Evolutionary conservation across 2,888 invertebrate genomes (phyloP), one percentile per base, ranked within the genome.

Genomic region (Corythucha ciliata): DNA sequence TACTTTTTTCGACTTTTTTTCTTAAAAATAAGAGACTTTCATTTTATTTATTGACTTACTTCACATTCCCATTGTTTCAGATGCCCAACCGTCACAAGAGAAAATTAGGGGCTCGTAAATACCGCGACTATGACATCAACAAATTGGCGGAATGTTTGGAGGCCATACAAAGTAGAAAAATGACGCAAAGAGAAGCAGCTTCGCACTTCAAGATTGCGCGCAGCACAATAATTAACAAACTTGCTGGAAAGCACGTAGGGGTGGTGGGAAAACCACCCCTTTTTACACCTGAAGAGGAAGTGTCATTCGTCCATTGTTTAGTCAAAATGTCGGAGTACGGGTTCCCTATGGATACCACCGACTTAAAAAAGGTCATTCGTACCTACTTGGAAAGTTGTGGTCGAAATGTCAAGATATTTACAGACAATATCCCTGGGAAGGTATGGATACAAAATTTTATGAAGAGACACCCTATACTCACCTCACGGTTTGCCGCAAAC

Each of bases 381-480:
- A 29, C 32, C 44, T 41, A 41, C 41, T 18, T 44, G 32, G 44
- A 44, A 27, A 33, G 32, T n/a, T 44, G 44, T 29, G 44, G 44
- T 44, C 29, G 44, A 29, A 27, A 27, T 21, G 44, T 41, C 27
- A 25, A 25, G 24, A 21, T 41, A 41, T 36, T 44, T 33, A 44
- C 20, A 12, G 32, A 62, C 44, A 63, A 63, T 52, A 21, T 61
- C 8, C 61, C 63, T 25, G 63, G 62, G 14, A 48, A 51, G 39
- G 62, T 62, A 16, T 64, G 62, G 60, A 41, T 53, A 7, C 56
- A 51, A 46, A 50, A 49, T 22, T 60, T 60, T 32, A 51, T 60
- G 45, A 54, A 44, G 10, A 51, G 60, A 41, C 53, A 60, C 53
- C 32, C 26, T n/a, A 22, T 20, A 40, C 29, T 61, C 21, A 49